phyloP scores from a whole-genome alignment of 2,113 vertebrate species.

The Oostethus manadensis region DNA sequence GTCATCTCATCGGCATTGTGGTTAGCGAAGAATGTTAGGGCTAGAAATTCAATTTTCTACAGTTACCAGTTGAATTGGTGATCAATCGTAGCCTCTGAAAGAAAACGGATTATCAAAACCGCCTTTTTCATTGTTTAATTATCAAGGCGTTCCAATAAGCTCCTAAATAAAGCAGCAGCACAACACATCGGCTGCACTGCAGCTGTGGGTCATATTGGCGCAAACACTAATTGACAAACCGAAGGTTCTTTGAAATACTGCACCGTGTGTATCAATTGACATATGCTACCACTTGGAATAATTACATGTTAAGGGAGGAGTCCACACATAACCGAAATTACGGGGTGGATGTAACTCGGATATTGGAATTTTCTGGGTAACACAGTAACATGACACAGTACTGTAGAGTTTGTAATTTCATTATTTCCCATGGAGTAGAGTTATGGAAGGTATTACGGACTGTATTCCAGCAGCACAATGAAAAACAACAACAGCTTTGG shows the following conservation, averaged over 20 bases:
- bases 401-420: conserved; percentile 8
- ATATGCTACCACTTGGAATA: background rate
- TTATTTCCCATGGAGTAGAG: conserved; percentile 11
- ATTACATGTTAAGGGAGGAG: background rate
- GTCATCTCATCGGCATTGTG: conserved; percentile 75
- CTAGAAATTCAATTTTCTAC: conserved; percentile 76
- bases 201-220: conserved; percentile 2
- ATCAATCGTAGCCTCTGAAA: conserved; percentile 69
- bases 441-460: conserved; percentile 8
- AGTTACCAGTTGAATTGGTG: conserved; percentile 75
- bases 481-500: conserved; percentile 12
- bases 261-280: conserved; percentile 18
- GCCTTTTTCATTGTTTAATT: conserved; percentile 64
- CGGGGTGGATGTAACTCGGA: background rate
- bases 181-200: conserved; percentile 38
- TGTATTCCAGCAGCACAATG: conserved; percentile 1
- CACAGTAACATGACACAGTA: conserved; percentile 20
- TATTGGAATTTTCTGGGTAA: conserved; percentile 1
- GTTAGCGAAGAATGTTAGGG: conserved; percentile 78
- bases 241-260: conserved; percentile 27
- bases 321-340: conserved; percentile 2
- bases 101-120: conserved; percentile 69
- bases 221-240: conserved; percentile 10
- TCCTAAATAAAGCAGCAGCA: conserved; percentile 53
- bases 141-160: conserved; percentile 65